Conservation (phyloP, 2,113 vertebrate species). For the Phylloscopus trochiloides region DNA sequence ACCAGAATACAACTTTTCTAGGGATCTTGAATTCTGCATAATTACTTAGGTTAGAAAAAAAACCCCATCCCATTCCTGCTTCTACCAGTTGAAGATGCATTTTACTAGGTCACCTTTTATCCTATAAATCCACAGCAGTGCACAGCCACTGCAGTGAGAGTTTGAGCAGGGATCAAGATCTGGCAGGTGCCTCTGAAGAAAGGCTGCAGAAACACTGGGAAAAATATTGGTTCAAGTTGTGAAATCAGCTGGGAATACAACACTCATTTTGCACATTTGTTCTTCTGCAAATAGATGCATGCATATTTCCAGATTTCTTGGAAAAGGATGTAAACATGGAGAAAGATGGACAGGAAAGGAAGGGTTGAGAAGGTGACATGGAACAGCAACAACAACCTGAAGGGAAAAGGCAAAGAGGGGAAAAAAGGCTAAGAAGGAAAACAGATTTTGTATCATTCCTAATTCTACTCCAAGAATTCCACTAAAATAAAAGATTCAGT, state of each 20-base stretch:
- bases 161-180: not conserved
- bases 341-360: not conserved
- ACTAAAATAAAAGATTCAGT: not conserved
- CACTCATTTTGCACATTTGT: not conserved
- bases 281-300: not conserved
- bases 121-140: not conserved
- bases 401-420: not conserved
- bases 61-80: not conserved
- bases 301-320: slow-evolving; percentile 28
- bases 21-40: not conserved
- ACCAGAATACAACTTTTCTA: not conserved
- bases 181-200: slow-evolving; percentile 16
- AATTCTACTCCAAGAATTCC: not conserved
- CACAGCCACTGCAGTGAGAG: not conserved
- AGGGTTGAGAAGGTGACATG: not conserved
- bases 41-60: not conserved
- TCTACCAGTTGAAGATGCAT: not conserved
- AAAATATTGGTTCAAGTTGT: slow-evolving; percentile 3
- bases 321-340: slow-evolving; percentile 28
- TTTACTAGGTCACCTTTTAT: slow-evolving; percentile 10
- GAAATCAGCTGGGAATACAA: slow-evolving; percentile 34
- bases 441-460: not conserved
- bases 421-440: not conserved
- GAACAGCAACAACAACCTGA: not conserved
- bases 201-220: not conserved